Base-by-base conservation (phyloP, 2,888 invertebrate species). In the Hoplodrina blanda region DNA sequence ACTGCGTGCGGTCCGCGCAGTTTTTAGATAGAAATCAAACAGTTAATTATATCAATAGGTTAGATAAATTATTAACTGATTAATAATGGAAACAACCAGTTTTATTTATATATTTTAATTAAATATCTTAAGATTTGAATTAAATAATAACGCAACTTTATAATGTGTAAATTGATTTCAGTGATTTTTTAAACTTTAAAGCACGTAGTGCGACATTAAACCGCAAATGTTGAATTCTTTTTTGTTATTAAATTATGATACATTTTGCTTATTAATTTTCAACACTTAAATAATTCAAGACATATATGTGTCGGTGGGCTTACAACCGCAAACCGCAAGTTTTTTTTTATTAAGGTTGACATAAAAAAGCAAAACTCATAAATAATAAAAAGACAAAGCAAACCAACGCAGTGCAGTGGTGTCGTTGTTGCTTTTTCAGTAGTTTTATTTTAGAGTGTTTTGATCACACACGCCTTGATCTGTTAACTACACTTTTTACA, bases 271-370 rank as follows among this genome's bases (percentile, higher is more conserved):
- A 63, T 30, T 54, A 53, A 54, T 66, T 54, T 57, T 49, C 15
- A 54, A 73, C 17, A 61, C 60, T 59, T 56, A 50, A 55, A 52
- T 33, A 6, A 55, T 53, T 64, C 17, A 61, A 66, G 53, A 55
- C 41, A 71, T 13, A 46, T 53, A 50, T 54, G 61, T 67, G 30
- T 37, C 41, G 25, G 63, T 25, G 20, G 52, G 53, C n/a, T 54
- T 54, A 52, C 15, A 61, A 67, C 79, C 61, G 44, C 74, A 78
- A 74, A 69, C 79, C 74, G 49, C 78, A 74, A 57, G 53, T 55
- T 61, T 52, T 44, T 56, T 62, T 63, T 54, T 70, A 53, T 30
- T 19, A 17, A 46, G 19, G 30, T 54, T 7, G 25, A 11, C 49
- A 11, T 17, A 54, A 59, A 76, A 69, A 68, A 53, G 11, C 10